Base-by-base conservation (phyloP, 2,888 invertebrate species). In the Melanophora roralis region DNA sequence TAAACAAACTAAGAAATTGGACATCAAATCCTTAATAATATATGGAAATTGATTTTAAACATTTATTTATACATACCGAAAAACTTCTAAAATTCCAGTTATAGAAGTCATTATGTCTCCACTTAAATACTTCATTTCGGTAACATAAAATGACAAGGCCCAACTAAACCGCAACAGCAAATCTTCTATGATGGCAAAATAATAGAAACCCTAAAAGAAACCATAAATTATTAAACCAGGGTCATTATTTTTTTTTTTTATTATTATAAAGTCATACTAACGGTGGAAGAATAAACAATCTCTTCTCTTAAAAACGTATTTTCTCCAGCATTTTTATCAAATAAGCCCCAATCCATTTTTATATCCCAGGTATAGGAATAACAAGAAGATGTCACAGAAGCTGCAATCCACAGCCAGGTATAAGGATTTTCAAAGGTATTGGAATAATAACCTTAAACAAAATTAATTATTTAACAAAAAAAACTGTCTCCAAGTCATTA, bases 341-440 rank as follows among this genome's bases (percentile, higher is more conserved):
- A 94, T 71, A 99, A 91, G 0, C 98, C 98, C 99, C 99, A 99
- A 92, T 99, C 99, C 96, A 99, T 97, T 91, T 96, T 97, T 38
- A 99, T 95, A 90, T 99, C 99, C 99, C 99, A 99, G 1, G 96
- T 95, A 89, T 98, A 97, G 0, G 98, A 97, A 90, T 99, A 99
- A 77, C 96, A 93, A 0, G 99, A 98, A 67, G 97, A 97, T 2
- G 97, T 90, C 36, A 98, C 89, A 84, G 95, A 94, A 49, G 96
- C 94, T 2, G 93, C 92, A 77, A 99, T 93, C 98, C 98, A 98
- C 55, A 96, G 90, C 92, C 96, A 96, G 49, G 97, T 93, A 91
- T 94, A 97, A 40, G 96, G 96, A 89, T 95, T 96, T 84, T 94
- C 93, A 88, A 93, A 93, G 0, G 92, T 90, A 83, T 91, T 92